These are phyloP conservation scores for Seriola aureovittata DNA, from an alignment of 2,113 vertebrate genomes.

Conservation along the genomic window DNA sequence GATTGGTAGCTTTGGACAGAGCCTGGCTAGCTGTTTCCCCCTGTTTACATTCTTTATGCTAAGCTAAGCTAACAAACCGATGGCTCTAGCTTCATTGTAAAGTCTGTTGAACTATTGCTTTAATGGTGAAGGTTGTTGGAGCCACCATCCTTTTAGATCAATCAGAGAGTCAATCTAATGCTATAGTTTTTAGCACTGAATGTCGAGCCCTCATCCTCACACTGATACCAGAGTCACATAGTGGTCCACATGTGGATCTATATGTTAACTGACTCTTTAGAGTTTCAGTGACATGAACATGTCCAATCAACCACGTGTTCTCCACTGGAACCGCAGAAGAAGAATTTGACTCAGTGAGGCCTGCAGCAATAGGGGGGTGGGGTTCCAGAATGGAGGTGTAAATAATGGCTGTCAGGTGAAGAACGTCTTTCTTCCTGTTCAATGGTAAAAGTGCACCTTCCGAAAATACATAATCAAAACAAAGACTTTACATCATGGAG, in stretches of 20 bases:
- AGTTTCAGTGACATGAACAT: no score
- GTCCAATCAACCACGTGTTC: no score
- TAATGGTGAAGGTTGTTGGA: background rate
- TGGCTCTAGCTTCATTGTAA: background rate
- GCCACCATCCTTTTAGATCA: no score
- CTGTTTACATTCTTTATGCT: background rate
- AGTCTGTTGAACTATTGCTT: background rate
- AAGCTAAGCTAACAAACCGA: background rate
- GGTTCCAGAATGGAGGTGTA: background rate
- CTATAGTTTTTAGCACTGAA: no score
- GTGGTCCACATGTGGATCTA: no score
- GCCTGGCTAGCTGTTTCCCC: no score
- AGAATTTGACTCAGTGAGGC: background rate
- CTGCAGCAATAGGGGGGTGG: background rate
- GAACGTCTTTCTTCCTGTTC: background rate
- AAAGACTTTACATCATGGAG: constrained; percentile 12
- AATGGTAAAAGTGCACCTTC: background rate
- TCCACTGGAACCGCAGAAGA: background rate
- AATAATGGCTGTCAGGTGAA: background rate
- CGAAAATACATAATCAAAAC: constrained; percentile 14
- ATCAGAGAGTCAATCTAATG: no score
- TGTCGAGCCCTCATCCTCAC: no score
- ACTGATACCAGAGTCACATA: no score
- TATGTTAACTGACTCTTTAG: no score
- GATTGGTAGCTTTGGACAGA: background rate